A percentile compares a stretch with the other conserved stretches of the same genome.
phyloP scores from a whole-genome alignment of 1,140 invertebrate genomes.

The Paracyclopina nana region DNA sequence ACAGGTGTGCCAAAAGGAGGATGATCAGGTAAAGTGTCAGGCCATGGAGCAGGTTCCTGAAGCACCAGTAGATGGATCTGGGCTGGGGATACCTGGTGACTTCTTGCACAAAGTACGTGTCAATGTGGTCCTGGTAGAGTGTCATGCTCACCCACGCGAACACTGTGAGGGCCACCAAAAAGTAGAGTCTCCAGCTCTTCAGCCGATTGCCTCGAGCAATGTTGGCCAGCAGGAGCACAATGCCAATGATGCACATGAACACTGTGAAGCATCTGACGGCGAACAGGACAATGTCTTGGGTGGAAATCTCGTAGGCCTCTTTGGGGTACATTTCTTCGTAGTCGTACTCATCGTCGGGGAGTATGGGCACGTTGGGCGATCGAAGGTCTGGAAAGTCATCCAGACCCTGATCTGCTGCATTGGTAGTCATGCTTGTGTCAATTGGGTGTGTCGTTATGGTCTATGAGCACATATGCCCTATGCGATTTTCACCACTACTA shows the following conservation, averaged over 20 bases:
- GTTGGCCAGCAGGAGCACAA: neutral
- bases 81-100: neutral
- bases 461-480: no score
- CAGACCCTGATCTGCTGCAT: no score
- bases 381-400: no score
- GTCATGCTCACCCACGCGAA: neutral
- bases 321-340: no score
- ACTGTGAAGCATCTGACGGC: no score
- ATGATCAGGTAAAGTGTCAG: neutral
- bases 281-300: no score
- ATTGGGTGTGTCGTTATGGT: no score
- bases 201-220: neutral
- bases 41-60: constrained; percentile 4
- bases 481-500: no score
- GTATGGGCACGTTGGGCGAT: no score
- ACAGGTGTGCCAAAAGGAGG: neutral
- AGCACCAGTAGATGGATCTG: constrained; percentile 1
- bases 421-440: no score
- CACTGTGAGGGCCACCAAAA: neutral
- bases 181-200: neutral
- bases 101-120: neutral
- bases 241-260: neutral
- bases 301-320: no score
- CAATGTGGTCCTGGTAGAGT: constrained; percentile 1
- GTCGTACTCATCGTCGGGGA: no score